Conservation (phyloP, 2,888 invertebrate species). For the Belgica antarctica region DNA sequence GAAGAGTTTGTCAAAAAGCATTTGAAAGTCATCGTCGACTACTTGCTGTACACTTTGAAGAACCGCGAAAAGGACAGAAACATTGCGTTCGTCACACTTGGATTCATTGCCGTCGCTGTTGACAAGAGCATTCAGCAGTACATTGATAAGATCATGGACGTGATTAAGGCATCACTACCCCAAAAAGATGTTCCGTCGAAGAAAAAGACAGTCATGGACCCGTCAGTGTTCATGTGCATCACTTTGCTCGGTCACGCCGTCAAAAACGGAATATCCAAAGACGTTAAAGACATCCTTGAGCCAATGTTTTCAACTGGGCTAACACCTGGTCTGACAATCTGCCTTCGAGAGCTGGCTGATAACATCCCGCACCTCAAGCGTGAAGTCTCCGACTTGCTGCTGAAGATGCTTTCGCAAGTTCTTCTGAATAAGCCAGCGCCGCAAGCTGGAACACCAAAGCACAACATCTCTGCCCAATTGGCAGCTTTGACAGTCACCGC, state of each 20-base stretch:
- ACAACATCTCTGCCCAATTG: constrained; percentile 55
- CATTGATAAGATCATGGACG: constrained; percentile 81
- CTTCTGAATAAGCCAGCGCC: constrained; percentile 82
- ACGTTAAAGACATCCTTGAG: constrained; percentile 81
- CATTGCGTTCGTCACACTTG: constrained; percentile 85
- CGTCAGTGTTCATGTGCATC: constrained; percentile 90
- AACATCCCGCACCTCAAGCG: constrained; percentile 83
- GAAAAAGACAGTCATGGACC: constrained; percentile 72
- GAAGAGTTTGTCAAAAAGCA: constrained; percentile 75
- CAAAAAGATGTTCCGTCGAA: constrained; percentile 74
- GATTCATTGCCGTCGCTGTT: constrained; percentile 85
- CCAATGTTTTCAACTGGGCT: constrained; percentile 91
- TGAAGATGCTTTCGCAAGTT: constrained; percentile 87
- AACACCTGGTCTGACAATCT: constrained; percentile 85
- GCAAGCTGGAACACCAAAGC: constrained; percentile 76
- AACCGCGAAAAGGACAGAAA: constrained; percentile 82
- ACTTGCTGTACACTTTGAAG: constrained; percentile 72
- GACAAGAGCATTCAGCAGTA: constrained; percentile 69
- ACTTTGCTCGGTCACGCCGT: constrained; percentile 87
- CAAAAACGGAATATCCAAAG: constrained; percentile 70
- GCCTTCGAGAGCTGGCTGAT: constrained; percentile 83
- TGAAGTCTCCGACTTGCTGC: constrained; percentile 88
- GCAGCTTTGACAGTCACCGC: constrained; percentile 50
- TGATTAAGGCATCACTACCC: constrained; percentile 73
- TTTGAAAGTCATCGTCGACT: constrained; percentile 70